Conservation (phyloP, 2,113 vertebrate species). For the Spea multiplicata region DNA sequence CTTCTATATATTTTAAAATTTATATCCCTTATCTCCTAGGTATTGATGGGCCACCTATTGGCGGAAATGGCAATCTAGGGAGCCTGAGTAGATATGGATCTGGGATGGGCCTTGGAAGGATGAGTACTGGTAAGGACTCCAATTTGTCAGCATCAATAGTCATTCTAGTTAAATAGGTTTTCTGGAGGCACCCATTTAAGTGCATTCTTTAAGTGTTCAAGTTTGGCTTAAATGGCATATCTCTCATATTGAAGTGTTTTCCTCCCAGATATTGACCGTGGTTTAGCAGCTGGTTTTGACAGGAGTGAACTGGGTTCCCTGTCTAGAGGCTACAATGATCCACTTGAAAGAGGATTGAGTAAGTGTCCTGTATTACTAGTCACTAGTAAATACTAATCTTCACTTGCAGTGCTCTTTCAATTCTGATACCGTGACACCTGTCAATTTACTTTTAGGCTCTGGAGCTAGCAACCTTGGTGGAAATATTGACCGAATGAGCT, state of each 20-base stretch:
- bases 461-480: slow-evolving; percentile 46
- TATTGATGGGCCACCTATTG: slow-evolving; percentile 87
- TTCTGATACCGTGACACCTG: background rate
- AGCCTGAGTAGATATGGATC: slow-evolving; percentile 87
- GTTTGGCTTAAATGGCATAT: too few relatives aligned
- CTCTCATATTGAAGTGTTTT: slow-evolving; percentile 7
- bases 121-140: slow-evolving; percentile 74
- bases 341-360: slow-evolving; percentile 75
- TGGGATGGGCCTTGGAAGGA: slow-evolving; percentile 86
- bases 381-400: background rate
- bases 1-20: too few relatives aligned
- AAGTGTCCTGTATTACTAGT: too few relatives aligned
- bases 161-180: background rate
- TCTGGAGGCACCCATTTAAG: background rate
- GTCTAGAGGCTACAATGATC: slow-evolving; percentile 84
- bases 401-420: too few relatives aligned
- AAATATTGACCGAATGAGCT: slow-evolving; percentile 84
- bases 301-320: slow-evolving; percentile 83
- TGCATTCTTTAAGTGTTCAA: too few relatives aligned
- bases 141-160: background rate
- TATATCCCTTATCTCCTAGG: slow-evolving; percentile 58
- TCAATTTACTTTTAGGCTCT: slow-evolving; percentile 36
- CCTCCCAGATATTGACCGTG: slow-evolving; percentile 83
- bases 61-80: slow-evolving; percentile 79
- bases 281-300: slow-evolving; percentile 83